A percentile compares a stretch with the other conserved stretches of the same genome.
Conservation (phyloP, 2,797 vertebrate species). For the Rachycentron canadum region DNA sequence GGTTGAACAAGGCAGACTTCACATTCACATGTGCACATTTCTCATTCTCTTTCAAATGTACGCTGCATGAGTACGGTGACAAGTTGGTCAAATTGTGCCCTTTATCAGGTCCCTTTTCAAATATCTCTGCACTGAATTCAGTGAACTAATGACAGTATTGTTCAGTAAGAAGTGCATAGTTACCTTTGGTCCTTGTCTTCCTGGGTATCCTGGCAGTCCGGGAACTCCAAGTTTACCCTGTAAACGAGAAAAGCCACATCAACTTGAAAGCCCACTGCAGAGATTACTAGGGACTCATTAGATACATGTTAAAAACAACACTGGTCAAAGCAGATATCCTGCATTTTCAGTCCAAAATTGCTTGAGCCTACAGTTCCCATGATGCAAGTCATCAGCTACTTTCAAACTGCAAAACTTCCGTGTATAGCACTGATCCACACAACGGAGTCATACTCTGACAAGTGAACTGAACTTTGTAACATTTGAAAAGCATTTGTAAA, state of each 20-base stretch:
- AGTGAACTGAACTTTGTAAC: neutral
- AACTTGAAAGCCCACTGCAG: neutral
- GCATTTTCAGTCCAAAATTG: neutral
- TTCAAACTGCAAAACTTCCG: neutral
- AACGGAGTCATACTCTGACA: neutral
- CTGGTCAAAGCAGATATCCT: neutral
- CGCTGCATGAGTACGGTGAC: neutral
- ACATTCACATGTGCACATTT: constrained; percentile 34
- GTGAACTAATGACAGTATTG: neutral
- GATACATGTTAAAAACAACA: neutral
- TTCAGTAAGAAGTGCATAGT: neutral
- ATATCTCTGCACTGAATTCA: neutral
- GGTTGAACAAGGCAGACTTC: constrained; percentile 41
- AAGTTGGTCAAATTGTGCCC: constrained; percentile 24
- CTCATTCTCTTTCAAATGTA: constrained; percentile 35
- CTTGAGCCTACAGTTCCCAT: neutral
- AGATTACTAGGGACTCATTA: neutral
- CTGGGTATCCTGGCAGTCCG: constrained; percentile 96
- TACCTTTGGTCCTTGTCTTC: constrained; percentile 98
- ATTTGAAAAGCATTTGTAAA: too few relatives aligned
- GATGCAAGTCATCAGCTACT: neutral
- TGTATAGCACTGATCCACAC: neutral
- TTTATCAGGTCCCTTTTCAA: neutral
- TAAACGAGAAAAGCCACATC: constrained; percentile 46
- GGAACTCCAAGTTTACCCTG: constrained; percentile 98